Evolutionary conservation across 2,888 invertebrate genomes (phyloP), one percentile per base, ranked within the genome.

Genomic region (Poecilobothrus nobilitatus): DNA sequence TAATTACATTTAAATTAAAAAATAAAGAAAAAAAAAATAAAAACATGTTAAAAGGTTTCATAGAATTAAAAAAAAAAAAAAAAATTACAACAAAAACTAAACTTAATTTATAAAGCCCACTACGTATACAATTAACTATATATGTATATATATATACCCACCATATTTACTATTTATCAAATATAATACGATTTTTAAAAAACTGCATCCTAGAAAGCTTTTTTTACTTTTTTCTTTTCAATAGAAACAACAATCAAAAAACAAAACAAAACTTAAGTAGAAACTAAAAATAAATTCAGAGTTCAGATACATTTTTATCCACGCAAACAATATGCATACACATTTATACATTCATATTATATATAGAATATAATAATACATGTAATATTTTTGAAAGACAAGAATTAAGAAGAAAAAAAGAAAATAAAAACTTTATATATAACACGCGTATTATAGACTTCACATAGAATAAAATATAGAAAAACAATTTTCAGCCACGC

Each of bases 401-500:
- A 53, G 15, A 53, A n/a, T 53, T 53, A 18, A 18, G 9, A 53
- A 12, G 18, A 53, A 53, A 53, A 53, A 6, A 53, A 12, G 18
- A 53, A 53, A 8, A 53, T 9, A 18, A 53, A 53, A 53, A 53
- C 2, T 7, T 37, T 7, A 1, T 2, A 2, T 2, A 37, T 37
- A 37, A 37, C 12, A 37, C 37, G 37, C 37, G 53, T 53, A 53
- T 53, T 53, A 53, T 53, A 53, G 53, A 53, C 18, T 41, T 53
- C 53, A 53, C 6, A 18, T 18, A 53, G n/a, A 53, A 53, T 18
- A n/a, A 18, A 27, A 27, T 12, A 41, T 41, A 41, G 15, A 41
- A 53, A 53, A 53, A 53, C 53, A 53, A 53, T 53, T 27, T 53
- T 53, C 18, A 53, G 53, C 53, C 53, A 53, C 53, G 53, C 53